Percentiles rank a stretch among this genome's conserved stretches.
Conservation (phyloP, 2,797 vertebrate species). For the Lepilemur ruficaudatus region DNA sequence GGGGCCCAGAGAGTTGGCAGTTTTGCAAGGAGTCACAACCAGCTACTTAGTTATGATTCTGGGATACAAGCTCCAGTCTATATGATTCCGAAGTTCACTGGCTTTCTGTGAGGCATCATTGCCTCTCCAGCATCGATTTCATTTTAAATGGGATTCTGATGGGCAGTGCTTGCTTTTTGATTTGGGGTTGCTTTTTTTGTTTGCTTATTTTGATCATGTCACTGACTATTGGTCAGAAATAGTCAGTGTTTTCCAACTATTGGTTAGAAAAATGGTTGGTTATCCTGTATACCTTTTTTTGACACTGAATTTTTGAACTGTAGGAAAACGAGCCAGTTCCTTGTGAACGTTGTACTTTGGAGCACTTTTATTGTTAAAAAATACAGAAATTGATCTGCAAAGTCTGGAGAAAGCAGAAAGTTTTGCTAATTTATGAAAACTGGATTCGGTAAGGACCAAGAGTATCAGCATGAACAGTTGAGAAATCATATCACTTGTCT, state of each 20-base stretch:
- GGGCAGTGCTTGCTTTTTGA: neutral
- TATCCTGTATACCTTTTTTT: neutral
- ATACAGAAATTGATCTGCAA: neutral
- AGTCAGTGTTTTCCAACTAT: neutral
- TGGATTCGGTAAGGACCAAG: neutral
- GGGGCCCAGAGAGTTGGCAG: neutral
- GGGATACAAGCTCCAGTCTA: neutral
- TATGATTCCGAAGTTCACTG: neutral
- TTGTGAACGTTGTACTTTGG: neutral
- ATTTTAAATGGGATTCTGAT: neutral
- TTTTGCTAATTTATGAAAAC: neutral
- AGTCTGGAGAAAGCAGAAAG: neutral
- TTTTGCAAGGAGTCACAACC: neutral
- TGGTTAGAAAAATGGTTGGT: neutral
- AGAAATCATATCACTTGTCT: neutral
- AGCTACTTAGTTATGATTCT: neutral
- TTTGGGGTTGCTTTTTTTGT: neutral
- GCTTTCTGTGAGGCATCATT: neutral
- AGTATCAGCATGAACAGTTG: neutral
- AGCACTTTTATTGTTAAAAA: neutral
- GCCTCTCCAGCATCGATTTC: neutral
- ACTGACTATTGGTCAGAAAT: neutral
- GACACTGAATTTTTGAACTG: neutral
- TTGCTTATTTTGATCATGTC: constrained; percentile 17
- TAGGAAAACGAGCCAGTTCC: neutral